Percentiles rank a stretch among this genome's conserved stretches.
Evolutionary conservation across 2,888 invertebrate genomes (phyloP).

Genomic region (Atethmia centrago): DNA sequence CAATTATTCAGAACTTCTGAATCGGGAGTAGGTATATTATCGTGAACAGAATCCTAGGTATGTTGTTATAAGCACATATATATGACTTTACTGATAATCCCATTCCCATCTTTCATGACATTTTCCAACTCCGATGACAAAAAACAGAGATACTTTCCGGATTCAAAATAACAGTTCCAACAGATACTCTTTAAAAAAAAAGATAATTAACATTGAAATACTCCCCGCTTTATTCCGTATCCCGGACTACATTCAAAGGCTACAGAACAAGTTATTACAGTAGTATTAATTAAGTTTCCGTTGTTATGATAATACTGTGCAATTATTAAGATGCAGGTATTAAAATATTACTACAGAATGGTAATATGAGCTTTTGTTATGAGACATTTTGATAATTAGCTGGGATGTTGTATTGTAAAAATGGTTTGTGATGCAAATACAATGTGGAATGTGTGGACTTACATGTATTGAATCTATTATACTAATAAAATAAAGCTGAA

Average conservation of each 20-base stretch:
- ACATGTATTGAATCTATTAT: background rate
- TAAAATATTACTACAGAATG: slow-evolving; percentile 18
- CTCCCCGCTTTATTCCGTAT: background rate
- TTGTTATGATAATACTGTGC: slow-evolving; percentile 51
- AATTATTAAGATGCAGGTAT: slow-evolving; percentile 43
- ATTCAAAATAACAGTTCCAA: background rate
- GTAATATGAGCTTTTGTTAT: slow-evolving; percentile 24
- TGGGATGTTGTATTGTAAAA: slow-evolving; percentile 8
- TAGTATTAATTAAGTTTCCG: slow-evolving; percentile 47
- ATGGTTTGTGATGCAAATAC: slow-evolving; percentile 36
- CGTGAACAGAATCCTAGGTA: too few relatives aligned
- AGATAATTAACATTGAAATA: background rate
- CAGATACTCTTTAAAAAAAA: background rate
- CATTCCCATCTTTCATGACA: too few relatives aligned
- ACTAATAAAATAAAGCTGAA: background rate
- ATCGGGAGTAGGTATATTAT: too few relatives aligned
- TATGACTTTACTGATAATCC: too few relatives aligned
- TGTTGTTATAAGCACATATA: too few relatives aligned
- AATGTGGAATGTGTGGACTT: background rate
- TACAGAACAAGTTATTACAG: slow-evolving; percentile 27
- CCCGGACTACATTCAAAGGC: slow-evolving; percentile 4
- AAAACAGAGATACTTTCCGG: background rate
- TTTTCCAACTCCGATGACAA: too few relatives aligned
- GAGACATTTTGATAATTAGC: slow-evolving; percentile 25
- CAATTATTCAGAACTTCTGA: too few relatives aligned